These are phyloP conservation scores for Conops quadrifasciatus DNA, from an alignment of 2,888 invertebrate species.

Conservation along the genomic window DNA sequence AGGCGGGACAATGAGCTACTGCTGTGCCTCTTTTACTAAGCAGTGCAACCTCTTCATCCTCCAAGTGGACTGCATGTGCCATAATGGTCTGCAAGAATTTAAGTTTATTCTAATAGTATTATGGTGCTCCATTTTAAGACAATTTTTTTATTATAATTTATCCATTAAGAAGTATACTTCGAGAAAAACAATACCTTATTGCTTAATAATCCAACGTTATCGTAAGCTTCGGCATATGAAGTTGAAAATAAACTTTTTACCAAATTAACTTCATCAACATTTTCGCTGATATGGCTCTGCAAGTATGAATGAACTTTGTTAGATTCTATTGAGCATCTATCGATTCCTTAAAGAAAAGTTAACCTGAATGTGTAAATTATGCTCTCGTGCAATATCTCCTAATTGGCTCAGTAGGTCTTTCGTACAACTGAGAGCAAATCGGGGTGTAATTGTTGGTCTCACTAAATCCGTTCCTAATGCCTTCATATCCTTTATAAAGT, in stretches of 20 bases:
- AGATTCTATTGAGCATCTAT: background rate
- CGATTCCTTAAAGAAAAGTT: background rate
- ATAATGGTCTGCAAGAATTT: conserved; percentile 69
- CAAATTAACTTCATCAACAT: conserved; percentile 74
- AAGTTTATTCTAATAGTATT: background rate
- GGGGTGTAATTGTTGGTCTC: conserved; percentile 82
- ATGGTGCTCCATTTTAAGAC: background rate
- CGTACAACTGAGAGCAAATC: conserved; percentile 84
- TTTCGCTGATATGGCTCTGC: conserved; percentile 89
- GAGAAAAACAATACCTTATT: conserved; percentile 69
- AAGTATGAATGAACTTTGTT: conserved; percentile 49
- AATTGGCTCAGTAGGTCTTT: conserved; percentile 75
- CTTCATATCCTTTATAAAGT: conserved; percentile 71
- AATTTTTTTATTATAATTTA: background rate
- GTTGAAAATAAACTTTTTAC: conserved; percentile 70
- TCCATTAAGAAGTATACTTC: background rate
- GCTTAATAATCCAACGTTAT: conserved; percentile 76
- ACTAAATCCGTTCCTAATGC: conserved; percentile 71
- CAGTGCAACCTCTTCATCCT: conserved; percentile 74
- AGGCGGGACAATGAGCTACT: conserved; percentile 87
- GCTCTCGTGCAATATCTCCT: conserved; percentile 72
- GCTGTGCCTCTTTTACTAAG: conserved; percentile 72
- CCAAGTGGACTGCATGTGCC: conserved; percentile 84
- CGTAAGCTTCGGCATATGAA: conserved; percentile 80
- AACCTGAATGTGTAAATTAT: conserved; percentile 80